Evolutionary conservation across 2,113 vertebrate species (phyloP), one percentile per base, ranked within the genome.

Genomic region (Oenanthe oenanthe): DNA sequence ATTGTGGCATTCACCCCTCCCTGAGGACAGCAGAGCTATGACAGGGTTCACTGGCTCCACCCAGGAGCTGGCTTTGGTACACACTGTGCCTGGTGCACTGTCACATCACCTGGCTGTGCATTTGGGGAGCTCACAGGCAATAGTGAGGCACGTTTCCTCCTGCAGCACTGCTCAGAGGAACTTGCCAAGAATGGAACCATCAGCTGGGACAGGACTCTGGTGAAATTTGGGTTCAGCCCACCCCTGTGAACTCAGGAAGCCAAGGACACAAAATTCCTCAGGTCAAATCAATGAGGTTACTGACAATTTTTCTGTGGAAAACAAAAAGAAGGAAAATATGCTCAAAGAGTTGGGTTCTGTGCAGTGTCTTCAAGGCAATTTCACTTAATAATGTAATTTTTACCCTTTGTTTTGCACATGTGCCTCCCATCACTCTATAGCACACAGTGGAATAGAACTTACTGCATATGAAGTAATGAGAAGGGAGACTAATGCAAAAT

Each of bases 81-180:
- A 42, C 31, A 25, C 4, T 29, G 8, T 42, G 22, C 12, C 29
- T 48, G 18, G 17, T 13, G 40, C 21, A 17, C 25, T 48, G 22
- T 8, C 9, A 3, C 22, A 50, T 62, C 50, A 58, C 32, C 32
- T 51, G 50, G 15, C 31, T 1, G 0, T 45, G 17, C 2, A 0
- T 14, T 28, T 68, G 48, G 31, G 12, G 10, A 54, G n/a, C 18
- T 82, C 20, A 9, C 0, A 0, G 32, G 26, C 31, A 40, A 42
- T 2, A 6, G 10, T 17, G 19, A 85, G 45, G 21, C 42, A 65
- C 0, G 0, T 82, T 85, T 47, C 22, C 8, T 7, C 10, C 12
- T 54, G 19, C 12, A 34, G 6, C 28, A 20, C 1, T 47, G 4
- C 67, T 43, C 2, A 3, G 38, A 73, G 14, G 26, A 85, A 38